phyloP scores from a whole-genome alignment of 1,140 invertebrate species.

The Dolichoris vasculosae region DNA sequence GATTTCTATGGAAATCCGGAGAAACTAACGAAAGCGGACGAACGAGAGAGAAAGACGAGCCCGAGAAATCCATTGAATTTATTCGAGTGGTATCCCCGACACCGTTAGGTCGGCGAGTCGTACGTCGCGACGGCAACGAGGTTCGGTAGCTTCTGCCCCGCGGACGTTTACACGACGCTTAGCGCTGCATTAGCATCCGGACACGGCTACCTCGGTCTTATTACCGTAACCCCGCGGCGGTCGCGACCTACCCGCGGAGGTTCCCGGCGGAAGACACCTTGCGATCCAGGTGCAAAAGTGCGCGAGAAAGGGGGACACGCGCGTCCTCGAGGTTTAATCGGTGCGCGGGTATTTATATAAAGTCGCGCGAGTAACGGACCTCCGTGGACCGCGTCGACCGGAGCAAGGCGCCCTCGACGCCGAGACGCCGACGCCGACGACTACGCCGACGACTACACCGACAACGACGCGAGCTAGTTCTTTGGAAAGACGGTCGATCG shows the following conservation, averaged over 20 bases:
- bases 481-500: background rate
- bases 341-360: slow-evolving; percentile 60
- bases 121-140: slow-evolving; percentile 2
- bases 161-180: slow-evolving; percentile 8
- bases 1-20: slow-evolving; percentile 45
- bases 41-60: background rate
- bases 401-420: slow-evolving; percentile 52
- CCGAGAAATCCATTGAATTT: slow-evolving; percentile 44
- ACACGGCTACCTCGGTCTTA: slow-evolving; percentile 20
- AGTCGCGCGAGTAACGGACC: slow-evolving; percentile 64
- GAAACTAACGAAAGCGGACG: slow-evolving; percentile 39
- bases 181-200: slow-evolving; percentile 6
- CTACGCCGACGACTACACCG: slow-evolving; percentile 54
- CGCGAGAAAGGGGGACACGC: slow-evolving; percentile 24
- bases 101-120: slow-evolving; percentile 23
- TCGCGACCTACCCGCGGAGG: too few species aligned
- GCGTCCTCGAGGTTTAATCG: slow-evolving; percentile 58
- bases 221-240: slow-evolving; percentile 22
- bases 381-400: slow-evolving; percentile 54
- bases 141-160: background rate
- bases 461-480: background rate
- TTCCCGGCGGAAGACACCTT: too few species aligned
- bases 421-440: slow-evolving; percentile 27
- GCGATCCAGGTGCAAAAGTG: too few species aligned
- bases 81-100: background rate